A percentile compares a stretch with the other conserved stretches of the same genome.
These are phyloP conservation scores for Lasioglossum lativentre DNA, from an alignment of 2,888 invertebrate species.

Conservation along the genomic window DNA sequence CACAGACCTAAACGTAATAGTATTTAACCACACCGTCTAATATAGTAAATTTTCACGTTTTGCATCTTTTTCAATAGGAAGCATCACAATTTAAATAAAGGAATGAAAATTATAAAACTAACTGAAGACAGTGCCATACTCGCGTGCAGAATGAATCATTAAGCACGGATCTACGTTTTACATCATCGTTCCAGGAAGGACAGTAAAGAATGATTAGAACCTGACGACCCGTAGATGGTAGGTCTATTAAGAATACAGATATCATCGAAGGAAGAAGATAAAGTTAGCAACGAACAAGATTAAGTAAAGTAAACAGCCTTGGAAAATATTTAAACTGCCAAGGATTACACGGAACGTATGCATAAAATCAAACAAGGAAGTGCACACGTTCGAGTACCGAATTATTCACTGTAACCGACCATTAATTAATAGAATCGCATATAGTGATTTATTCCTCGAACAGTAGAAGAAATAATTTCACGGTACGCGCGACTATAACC, in stretches of 20 bases:
- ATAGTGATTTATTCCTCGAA: not conserved
- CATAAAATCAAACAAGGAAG: not conserved
- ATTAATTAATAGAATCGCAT: not conserved
- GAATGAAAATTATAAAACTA: not conserved
- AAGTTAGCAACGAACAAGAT: not conserved
- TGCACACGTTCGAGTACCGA: not conserved
- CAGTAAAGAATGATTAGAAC: not conserved
- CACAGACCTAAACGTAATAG: not conserved
- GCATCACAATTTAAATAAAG: not conserved
- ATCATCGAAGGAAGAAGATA: not conserved
- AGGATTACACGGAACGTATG: not conserved
- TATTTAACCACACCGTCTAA: not conserved
- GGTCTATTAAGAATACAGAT: not conserved
- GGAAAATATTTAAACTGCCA: not conserved
- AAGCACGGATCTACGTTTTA: not conserved
- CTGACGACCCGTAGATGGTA: not conserved
- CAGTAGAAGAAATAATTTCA: not conserved
- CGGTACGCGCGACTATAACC: not conserved
- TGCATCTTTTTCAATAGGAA: not conserved
- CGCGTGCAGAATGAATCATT: not conserved
- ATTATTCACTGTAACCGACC: not conserved
- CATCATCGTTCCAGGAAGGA: constrained; percentile 24
- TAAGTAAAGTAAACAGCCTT: not conserved
- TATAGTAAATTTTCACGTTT: not conserved
- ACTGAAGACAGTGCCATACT: not conserved